Base-by-base conservation (phyloP, 30 jellyfish, hydroid and myxozoan species). In the Hydractinia echinata region DNA sequence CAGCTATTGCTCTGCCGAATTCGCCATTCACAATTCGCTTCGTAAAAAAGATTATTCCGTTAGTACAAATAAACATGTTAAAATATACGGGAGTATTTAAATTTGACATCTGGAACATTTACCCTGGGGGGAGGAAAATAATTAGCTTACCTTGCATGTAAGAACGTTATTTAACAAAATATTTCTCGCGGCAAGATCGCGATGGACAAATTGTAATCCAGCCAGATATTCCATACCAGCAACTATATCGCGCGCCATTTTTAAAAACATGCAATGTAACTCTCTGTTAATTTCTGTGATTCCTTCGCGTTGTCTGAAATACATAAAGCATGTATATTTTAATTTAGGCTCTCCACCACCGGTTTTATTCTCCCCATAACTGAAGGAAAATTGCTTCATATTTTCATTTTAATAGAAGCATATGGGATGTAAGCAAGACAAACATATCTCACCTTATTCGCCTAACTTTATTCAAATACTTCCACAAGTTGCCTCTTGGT, bases 181-280 rank as follows among this genome's bases (percentile, higher is more conserved):
- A 71, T 92, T 92, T 71, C 98, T 86, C 13, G 96, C 96, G 10
- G 98, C 98, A 14, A 92, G 87, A 67, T 92, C 98, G 79, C 98
- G 77, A 76, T 92, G 98, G 16, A 92, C 98, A 68, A 92, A 92
- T 19, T 86, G 84, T 86, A 92, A 80, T 14, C 91, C 87, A 9
- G 95, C 86, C 61, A 92, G 79, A 74, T 92, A 92, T 21, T 88
- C 81, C 95, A 92, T 92, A n/a, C 98, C 98, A 54, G 98, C 96
- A 64, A 83, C 92, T 8, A 92, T 86, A 53, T 92, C 95, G 10
- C 98, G 91, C 30, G 98, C 98, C 96, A 92, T 86, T 39, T 77
- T 72, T 48, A 92, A 67, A 73, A 92, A 87, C 69, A 51, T 18
- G 6, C 84, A 60, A 76, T 92, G 98, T 55, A 92, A 67, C 48